Percentiles rank a stretch among this genome's conserved stretches.
Conservation (phyloP, 2,888 invertebrate species). For the Lordiphosa fenestrarum region DNA sequence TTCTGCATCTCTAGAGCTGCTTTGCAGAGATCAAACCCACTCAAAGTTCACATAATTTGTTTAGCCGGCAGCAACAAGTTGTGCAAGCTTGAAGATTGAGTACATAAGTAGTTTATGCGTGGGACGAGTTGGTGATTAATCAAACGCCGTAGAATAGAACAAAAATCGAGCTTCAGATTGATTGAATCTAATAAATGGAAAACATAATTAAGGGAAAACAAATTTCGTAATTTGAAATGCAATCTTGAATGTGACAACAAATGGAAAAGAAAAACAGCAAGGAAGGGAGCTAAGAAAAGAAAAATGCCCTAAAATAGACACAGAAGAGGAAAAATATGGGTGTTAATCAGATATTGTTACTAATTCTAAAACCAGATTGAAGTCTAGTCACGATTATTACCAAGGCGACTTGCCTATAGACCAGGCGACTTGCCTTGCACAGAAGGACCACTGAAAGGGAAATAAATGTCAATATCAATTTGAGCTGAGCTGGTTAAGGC, state of each 20-base stretch:
- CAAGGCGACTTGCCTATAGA: too few species aligned
- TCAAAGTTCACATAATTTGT: conserved; percentile 52
- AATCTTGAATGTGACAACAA: neutral
- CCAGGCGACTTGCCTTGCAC: too few species aligned
- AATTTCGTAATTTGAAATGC: neutral
- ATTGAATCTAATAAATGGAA: conserved; percentile 29
- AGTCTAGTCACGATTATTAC: too few species aligned
- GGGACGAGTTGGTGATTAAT: conserved; percentile 47
- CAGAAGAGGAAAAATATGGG: too few species aligned
- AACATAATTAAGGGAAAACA: conserved; percentile 8
- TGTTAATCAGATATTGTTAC: too few species aligned
- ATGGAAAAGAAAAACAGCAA: too few species aligned
- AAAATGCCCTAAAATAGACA: too few species aligned
- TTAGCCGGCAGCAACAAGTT: conserved; percentile 60
- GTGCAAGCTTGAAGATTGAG: conserved; percentile 41
- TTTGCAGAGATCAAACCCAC: conserved; percentile 60
- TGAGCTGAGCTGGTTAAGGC: too few species aligned
- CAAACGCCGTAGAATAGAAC: conserved; percentile 18
- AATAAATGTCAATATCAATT: too few species aligned
- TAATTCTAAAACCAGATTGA: too few species aligned
- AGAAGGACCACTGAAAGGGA: too few species aligned
- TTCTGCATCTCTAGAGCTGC: conserved; percentile 41
- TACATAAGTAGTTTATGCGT: conserved; percentile 39
- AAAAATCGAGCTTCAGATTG: conserved; percentile 4
- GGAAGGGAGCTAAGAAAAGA: too few species aligned